These are phyloP conservation scores for Atta texana DNA, from an alignment of 1,140 invertebrate species.

Conservation along the genomic window DNA sequence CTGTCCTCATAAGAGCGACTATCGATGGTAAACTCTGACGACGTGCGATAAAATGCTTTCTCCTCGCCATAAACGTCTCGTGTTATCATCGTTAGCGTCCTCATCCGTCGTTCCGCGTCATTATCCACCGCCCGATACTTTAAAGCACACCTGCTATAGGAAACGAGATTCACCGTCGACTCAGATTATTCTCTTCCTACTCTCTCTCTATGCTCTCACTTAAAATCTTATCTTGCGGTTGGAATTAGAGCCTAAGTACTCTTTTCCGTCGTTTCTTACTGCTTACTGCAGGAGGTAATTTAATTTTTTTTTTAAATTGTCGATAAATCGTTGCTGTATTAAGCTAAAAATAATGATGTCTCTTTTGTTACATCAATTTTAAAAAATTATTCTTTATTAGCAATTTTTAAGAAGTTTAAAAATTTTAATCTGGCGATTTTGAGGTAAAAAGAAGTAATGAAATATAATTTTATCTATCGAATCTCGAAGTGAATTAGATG, in stretches of 20 bases:
- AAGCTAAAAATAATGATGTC: background rate
- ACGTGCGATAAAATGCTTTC: constrained; percentile 62
- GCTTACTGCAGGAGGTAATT: background rate
- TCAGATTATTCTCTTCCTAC: constrained; percentile 41
- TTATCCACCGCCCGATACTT: constrained; percentile 53
- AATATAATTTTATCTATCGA: constrained; percentile 3
- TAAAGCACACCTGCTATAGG: constrained; percentile 19
- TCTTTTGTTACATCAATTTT: background rate
- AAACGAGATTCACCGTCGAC: constrained; percentile 7
- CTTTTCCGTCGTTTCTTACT: background rate
- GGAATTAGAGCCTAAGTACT: constrained; percentile 26
- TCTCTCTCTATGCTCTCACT: constrained; percentile 9
- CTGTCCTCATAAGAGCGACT: constrained; percentile 22
- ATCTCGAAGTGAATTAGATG: constrained; percentile 18
- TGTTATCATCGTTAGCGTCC: constrained; percentile 58
- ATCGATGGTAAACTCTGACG: background rate
- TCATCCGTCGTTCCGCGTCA: constrained; percentile 50
- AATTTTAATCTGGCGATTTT: background rate
- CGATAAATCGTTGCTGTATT: background rate
- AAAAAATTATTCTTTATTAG: constrained; percentile 6
- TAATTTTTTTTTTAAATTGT: background rate
- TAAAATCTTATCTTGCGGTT: constrained; percentile 47
- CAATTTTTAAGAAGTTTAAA: background rate
- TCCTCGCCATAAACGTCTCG: constrained; percentile 20
- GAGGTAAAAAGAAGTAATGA: background rate